Percentiles rank a stretch among this genome's conserved stretches.
These are phyloP conservation scores for Suillia variegata DNA, from an alignment of 2,888 invertebrate species.

Conservation along the genomic window DNA sequence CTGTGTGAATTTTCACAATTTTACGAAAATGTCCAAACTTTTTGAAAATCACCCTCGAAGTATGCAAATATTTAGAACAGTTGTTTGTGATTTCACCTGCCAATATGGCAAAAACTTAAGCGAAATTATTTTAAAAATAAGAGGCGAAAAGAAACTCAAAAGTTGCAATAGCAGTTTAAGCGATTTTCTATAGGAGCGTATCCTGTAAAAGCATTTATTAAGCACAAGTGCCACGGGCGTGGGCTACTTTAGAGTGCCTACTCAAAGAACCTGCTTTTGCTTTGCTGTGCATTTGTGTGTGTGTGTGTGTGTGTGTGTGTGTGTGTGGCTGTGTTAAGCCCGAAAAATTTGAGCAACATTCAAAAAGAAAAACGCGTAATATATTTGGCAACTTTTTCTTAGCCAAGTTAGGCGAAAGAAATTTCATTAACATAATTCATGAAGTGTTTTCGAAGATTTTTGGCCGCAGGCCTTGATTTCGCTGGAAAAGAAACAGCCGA, in stretches of 20 bases:
- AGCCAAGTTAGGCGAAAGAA: neutral
- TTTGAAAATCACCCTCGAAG: no score
- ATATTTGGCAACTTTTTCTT: neutral
- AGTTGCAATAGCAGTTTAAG: neutral
- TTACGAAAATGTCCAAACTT: no score
- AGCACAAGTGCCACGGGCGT: neutral
- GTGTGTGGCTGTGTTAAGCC: constrained; percentile 11
- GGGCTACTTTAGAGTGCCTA: no score
- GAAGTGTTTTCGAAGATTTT: constrained; percentile 7
- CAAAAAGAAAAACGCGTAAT: neutral
- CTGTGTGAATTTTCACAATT: neutral
- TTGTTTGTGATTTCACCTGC: neutral
- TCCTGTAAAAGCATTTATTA: no score
- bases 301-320: neutral
- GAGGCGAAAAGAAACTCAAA: neutral
- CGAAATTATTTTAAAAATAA: neutral
- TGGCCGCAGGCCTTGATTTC: neutral
- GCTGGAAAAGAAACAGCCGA: no score
- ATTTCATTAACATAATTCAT: constrained; percentile 8
- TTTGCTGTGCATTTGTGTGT: no score
- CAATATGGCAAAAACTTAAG: neutral
- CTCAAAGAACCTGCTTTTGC: no score
- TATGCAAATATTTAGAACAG: neutral
- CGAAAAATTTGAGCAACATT: neutral
- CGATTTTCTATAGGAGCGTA: no score